A percentile compares a stretch with the other conserved stretches of the same genome.
phyloP scores from a whole-genome alignment of 2,797 vertebrate genomes.

The Nannoperca obscura region DNA sequence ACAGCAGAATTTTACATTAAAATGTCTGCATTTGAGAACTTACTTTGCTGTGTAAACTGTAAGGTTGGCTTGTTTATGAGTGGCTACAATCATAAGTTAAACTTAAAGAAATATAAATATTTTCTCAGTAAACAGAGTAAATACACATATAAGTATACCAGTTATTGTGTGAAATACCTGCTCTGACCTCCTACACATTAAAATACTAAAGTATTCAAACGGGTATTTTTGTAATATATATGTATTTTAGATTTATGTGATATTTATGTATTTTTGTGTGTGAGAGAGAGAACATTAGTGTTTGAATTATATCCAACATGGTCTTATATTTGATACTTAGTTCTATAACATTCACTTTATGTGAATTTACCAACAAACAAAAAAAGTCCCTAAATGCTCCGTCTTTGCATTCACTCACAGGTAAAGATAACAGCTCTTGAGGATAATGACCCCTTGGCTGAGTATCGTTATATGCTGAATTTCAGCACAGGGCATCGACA shows the following conservation, averaged over 20 bases:
- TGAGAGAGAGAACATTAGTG: not conserved
- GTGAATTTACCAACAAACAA: not conserved
- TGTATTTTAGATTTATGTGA: too few relatives aligned
- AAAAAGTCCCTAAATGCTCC: not conserved
- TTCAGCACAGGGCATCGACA: constrained; percentile 92
- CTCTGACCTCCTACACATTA: not conserved
- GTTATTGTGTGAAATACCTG: not conserved
- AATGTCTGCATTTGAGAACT: not conserved
- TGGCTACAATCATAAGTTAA: not conserved
- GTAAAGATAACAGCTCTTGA: constrained; percentile 92
- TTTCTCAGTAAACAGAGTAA: not conserved
- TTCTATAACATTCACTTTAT: not conserved
- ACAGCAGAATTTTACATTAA: not conserved
- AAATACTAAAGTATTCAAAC: not conserved
- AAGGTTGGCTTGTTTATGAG: not conserved
- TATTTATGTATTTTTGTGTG: not conserved
- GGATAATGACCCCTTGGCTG: constrained; percentile 94
- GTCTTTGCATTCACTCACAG: constrained; percentile 70
- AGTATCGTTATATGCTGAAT: constrained; percentile 92
- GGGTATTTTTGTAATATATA: not conserved
- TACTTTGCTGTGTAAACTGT: not conserved
- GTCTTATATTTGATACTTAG: not conserved
- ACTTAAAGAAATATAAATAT: not conserved
- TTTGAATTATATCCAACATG: not conserved
- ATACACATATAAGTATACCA: not conserved